Conservation (phyloP, 1,140 invertebrate genomes). For the Idris sp. region DNA sequence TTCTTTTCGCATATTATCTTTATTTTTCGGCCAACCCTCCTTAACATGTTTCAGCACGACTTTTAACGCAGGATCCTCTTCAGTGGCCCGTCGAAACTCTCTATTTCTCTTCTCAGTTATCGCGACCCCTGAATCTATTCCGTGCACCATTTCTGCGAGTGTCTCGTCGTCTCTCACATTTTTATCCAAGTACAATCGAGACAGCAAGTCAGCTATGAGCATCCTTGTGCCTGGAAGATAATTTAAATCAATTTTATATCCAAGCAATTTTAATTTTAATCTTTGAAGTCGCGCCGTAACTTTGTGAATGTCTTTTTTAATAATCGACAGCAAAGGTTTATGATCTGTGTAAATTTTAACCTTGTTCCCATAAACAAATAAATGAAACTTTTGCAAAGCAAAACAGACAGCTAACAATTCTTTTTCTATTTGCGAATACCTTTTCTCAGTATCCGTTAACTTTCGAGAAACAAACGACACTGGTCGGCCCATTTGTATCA, state of each 20-base stretch:
- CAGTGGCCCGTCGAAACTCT: too few relatives aligned
- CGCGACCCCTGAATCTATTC: too few relatives aligned
- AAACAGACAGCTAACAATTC: conserved; percentile 78
- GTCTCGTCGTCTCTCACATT: too few relatives aligned
- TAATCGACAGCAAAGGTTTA: conserved; percentile 71
- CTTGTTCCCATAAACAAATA: conserved; percentile 70
- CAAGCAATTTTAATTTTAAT: conserved; percentile 76
- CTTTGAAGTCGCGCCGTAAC: conserved; percentile 72
- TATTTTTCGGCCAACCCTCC: too few relatives aligned
- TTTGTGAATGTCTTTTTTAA: conserved; percentile 65
- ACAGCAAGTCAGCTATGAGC: conserved; percentile 59
- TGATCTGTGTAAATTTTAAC: conserved; percentile 76
- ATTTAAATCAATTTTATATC: too few relatives aligned
- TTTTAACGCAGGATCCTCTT: too few relatives aligned
- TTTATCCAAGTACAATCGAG: conserved; percentile 50
- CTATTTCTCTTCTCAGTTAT: too few relatives aligned
- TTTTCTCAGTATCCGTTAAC: conserved; percentile 65
- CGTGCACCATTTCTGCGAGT: too few relatives aligned
- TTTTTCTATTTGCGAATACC: conserved; percentile 75
- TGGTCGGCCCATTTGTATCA: background rate
- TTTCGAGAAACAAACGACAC: conserved; percentile 65
- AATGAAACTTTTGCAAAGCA: conserved; percentile 70
- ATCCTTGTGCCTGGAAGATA: too few relatives aligned
- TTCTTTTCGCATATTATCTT: too few relatives aligned
- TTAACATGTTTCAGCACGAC: too few relatives aligned